Evolutionary conservation across 2,888 invertebrate species (phyloP), one percentile per base, ranked within the genome.

Genomic region (Lomographa bimaculata): DNA sequence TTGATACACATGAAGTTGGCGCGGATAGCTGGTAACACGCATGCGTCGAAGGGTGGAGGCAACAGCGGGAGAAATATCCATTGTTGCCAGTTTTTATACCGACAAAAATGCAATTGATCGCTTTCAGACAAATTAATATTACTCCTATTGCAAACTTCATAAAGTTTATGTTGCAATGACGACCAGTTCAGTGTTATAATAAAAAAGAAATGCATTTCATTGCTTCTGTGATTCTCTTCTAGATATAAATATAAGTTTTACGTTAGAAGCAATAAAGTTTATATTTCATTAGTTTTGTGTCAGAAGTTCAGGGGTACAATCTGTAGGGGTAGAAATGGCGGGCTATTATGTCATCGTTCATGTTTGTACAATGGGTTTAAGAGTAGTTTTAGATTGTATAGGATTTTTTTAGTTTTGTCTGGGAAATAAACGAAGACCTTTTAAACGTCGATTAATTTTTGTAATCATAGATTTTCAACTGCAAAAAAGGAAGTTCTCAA

Each of bases 1-100:
- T 75, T 54, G 64, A 68, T 70, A 60, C 61, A 56, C 59, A 60
- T 80, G 85, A 85, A 84, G 83, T 85, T 79, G 47, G 66, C 38
- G 51, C 51, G 32, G 36, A 19, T 30, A 34, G 43, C 3, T 2
- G 14, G 18, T 29, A 6, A 2, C 35, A 61, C 86, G 87, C 87
- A 86, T 84, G 87, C 86, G 87, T 60, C 52, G 48, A 70, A 64
- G 83, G 85, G 83, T 78, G 70, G 68, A 68, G 60, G 65, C 56
- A 58, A 80, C 76, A 12, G 67, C 71, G 71, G 54, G 66, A 67
- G 61, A 41, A 30, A 8, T 25, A 6, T 59, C 73, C 71, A 76
- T 84, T 84, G 79, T 86, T 83, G 81, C 79, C 78, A 79, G 74
- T 56, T 71, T 65, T 68, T 64, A 71, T 71, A 70, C 64, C 67